Percentiles rank a stretch among this genome's conserved stretches.
phyloP scores from a whole-genome alignment of 2,113 vertebrate species.

The Grammomys surdaster region DNA sequence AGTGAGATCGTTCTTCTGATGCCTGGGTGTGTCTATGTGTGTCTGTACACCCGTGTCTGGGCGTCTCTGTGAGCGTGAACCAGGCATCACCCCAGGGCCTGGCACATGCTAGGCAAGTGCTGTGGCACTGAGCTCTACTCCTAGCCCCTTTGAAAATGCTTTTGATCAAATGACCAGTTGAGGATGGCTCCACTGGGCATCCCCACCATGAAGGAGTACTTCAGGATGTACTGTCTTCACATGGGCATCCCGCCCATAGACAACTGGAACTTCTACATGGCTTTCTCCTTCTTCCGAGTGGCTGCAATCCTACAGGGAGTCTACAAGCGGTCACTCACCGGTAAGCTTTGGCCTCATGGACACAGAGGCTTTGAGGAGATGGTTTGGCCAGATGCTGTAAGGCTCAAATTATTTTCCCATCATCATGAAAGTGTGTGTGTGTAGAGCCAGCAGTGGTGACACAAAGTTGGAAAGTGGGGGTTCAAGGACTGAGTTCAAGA shows the following conservation, averaged over 20 bases:
- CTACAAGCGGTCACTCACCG: constrained; percentile 81
- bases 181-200: constrained; percentile 82
- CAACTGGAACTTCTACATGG: constrained; percentile 92
- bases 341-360: constrained; percentile 74
- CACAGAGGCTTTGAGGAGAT: neutral
- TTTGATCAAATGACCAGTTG: neutral
- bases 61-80: neutral
- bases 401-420: neutral
- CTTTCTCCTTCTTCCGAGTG: constrained; percentile 90
- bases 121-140: neutral
- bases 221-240: constrained; percentile 85
- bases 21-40: neutral
- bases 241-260: constrained; percentile 61
- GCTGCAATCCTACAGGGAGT: constrained; percentile 87
- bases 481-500: neutral
- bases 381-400: neutral
- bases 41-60: neutral
- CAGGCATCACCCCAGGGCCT: neutral
- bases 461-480: neutral
- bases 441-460: neutral
- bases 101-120: no score
- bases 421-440: neutral
- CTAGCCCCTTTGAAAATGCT: neutral
- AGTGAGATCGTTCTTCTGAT: neutral
- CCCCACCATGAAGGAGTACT: constrained; percentile 86